Percentiles rank a stretch among this genome's conserved stretches.
These are phyloP conservation scores for Tortricodes alternella DNA, from an alignment of 2,888 invertebrate species.

Conservation along the genomic window DNA sequence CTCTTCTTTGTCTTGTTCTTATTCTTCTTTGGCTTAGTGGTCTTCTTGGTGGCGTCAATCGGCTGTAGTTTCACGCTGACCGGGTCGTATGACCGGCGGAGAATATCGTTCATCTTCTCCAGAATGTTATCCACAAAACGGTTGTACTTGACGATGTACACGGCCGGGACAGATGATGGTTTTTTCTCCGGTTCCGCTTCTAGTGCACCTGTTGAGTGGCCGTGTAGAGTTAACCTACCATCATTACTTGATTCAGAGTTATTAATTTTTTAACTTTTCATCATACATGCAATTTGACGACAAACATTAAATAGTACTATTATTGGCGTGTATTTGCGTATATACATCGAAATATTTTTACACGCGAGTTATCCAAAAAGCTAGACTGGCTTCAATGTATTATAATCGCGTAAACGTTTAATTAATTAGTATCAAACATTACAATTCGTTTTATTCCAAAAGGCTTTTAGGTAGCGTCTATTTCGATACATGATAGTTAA, in stretches of 20 bases:
- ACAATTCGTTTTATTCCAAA: no score
- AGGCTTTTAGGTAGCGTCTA: no score
- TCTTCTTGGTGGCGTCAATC: conserved; percentile 79
- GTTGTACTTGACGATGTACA: conserved; percentile 92
- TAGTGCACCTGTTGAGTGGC: conserved; percentile 70
- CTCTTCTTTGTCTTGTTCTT: conserved; percentile 68
- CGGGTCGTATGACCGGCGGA: conserved; percentile 91
- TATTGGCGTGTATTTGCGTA: no score
- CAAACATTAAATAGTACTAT: no score
- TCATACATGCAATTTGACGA: no score
- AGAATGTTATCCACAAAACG: conserved; percentile 92
- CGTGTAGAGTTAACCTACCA: not conserved
- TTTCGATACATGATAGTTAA: no score
- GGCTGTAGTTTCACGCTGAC: conserved; percentile 89
- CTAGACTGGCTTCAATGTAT: no score
- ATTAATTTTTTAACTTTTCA: not conserved
- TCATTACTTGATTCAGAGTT: not conserved
- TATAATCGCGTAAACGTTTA: no score
- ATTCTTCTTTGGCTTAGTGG: conserved; percentile 73
- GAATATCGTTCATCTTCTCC: conserved; percentile 90
- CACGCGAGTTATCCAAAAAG: no score
- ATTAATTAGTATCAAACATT: no score
- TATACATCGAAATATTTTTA: no score
- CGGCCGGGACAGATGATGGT: conserved; percentile 82
- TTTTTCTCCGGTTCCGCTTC: conserved; percentile 63